Conservation (phyloP, 2,888 invertebrate genomes). For the Aleiodes testaceus region DNA sequence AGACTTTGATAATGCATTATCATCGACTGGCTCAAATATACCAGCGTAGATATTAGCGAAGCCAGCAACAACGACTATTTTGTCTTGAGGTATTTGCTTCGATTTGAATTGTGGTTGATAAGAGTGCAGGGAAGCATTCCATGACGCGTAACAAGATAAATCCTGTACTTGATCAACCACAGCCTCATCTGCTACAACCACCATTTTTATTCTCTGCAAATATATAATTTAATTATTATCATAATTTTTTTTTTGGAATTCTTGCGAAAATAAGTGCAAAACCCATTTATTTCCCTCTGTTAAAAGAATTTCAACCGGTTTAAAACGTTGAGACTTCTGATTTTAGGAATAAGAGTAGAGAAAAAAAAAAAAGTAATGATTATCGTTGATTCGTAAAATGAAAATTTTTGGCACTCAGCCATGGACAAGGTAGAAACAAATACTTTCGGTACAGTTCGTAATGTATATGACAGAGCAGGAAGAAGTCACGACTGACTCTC, state of each 20-base stretch:
- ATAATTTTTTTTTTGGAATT: neutral
- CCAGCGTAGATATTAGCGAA: neutral
- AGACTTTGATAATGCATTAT: neutral
- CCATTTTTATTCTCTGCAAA: slow-evolving; percentile 47
- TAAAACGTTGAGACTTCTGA: neutral
- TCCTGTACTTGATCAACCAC: neutral
- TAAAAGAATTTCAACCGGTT: neutral
- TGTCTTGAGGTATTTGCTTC: neutral
- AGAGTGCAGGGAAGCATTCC: too few relatives aligned
- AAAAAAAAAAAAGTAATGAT: slow-evolving; percentile 43
- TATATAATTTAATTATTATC: slow-evolving; percentile 2
- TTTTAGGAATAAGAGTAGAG: slow-evolving; percentile 13
- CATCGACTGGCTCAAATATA: neutral
- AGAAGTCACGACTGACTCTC: slow-evolving; percentile 52
- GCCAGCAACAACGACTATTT: slow-evolving; percentile 3
- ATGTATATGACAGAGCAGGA: slow-evolving; percentile 65
- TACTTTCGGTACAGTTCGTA: slow-evolving; percentile 56
- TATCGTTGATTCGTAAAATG: slow-evolving; percentile 58
- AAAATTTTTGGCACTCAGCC: slow-evolving; percentile 65
- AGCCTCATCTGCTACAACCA: slow-evolving; percentile 46
- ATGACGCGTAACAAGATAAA: too few relatives aligned
- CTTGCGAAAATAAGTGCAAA: neutral
- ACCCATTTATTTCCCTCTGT: neutral
- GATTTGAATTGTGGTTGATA: neutral
- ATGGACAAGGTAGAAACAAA: slow-evolving; percentile 60